Conservation (phyloP, 1,140 invertebrate genomes). For the Drosophila pseudoobscura region DNA sequence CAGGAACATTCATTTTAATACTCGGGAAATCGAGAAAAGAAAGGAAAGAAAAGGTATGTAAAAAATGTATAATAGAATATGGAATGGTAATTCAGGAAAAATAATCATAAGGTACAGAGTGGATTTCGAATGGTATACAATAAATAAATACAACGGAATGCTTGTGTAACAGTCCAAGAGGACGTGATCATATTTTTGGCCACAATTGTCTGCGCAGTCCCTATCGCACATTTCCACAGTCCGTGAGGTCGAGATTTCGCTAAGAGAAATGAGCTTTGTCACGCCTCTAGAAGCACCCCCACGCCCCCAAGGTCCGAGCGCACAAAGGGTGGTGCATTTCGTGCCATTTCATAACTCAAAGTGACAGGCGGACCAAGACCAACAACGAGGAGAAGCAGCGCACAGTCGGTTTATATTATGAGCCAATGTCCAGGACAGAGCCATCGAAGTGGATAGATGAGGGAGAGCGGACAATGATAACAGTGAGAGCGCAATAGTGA, state of each 20-base stretch:
- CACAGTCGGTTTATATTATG: conserved; percentile 67
- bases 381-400: not conserved
- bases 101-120: too few relatives aligned
- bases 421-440: conserved; percentile 23
- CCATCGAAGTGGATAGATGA: conserved; percentile 52
- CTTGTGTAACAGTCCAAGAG: too few relatives aligned
- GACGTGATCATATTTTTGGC: too few relatives aligned
- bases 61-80: too few relatives aligned
- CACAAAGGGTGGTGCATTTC: conserved; percentile 14
- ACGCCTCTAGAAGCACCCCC: not conserved
- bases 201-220: too few relatives aligned
- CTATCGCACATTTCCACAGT: too few relatives aligned
- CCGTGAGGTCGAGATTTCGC: not conserved
- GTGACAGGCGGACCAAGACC: conserved; percentile 36
- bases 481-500: conserved; percentile 5
- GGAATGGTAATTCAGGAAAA: too few relatives aligned
- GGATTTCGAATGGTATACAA: too few relatives aligned
- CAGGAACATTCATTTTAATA: too few relatives aligned
- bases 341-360: conserved; percentile 65
- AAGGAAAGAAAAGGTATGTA: too few relatives aligned
- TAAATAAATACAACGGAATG: too few relatives aligned
- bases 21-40: too few relatives aligned
- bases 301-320: not conserved
- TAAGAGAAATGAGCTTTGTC: conserved; percentile 8
- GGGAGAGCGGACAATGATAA: conserved; percentile 28